Percentiles rank a stretch among this genome's conserved stretches.
phyloP scores from a whole-genome alignment of 2,797 vertebrate species.

The Sebastes cheni region DNA sequence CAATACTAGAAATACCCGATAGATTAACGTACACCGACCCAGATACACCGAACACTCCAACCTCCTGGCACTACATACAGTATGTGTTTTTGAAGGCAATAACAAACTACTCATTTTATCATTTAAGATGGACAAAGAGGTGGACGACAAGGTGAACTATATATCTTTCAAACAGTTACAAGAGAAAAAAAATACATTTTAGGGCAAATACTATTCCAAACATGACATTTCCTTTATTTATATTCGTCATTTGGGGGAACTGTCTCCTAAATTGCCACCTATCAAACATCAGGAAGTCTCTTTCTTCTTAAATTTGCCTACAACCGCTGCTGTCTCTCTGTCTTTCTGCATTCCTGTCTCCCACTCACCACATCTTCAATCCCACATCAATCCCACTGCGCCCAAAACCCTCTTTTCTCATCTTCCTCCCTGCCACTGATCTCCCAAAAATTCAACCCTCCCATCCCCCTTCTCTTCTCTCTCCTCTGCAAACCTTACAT shows the following conservation, averaged over 20 bases:
- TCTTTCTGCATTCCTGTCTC: constrained; percentile 66
- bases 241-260: neutral
- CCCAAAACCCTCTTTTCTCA: constrained; percentile 68
- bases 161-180: neutral
- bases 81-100: neutral
- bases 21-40: neutral
- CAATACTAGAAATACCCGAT: neutral
- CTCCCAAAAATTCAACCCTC: constrained; percentile 57
- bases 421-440: constrained; percentile 66
- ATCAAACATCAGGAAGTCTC: constrained; percentile 31
- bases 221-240: neutral
- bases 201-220: neutral
- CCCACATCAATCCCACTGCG: constrained; percentile 59
- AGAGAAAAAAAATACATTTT: neutral
- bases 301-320: constrained; percentile 22
- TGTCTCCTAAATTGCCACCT: constrained; percentile 12
- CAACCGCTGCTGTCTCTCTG: constrained; percentile 32
- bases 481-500: constrained; percentile 39
- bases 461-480: constrained; percentile 6
- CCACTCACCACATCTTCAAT: constrained; percentile 63
- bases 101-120: neutral
- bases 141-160: neutral
- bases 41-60: neutral
- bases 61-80: neutral
- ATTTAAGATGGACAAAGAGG: neutral